Evolutionary conservation across 2,113 vertebrate genomes (phyloP), one percentile per base, ranked within the genome.

Genomic region (Heteronetta atricapilla): DNA sequence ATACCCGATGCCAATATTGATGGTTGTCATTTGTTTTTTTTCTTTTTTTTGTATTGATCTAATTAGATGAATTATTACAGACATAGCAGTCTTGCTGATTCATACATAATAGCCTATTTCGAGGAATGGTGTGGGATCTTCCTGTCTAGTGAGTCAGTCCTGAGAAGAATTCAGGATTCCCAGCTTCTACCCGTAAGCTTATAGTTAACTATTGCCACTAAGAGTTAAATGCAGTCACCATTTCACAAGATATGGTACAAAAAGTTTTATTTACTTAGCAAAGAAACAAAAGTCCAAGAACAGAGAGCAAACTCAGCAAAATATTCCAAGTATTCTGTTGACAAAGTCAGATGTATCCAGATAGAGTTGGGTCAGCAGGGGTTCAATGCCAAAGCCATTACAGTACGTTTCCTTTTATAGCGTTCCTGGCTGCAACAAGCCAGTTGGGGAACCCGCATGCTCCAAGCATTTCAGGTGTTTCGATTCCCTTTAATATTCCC

Each of bases 271-370:
- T 97, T 95, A 77, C 89, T 86, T 89, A 92, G 82, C 84, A 95
- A 95, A 91, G 91, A 91, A 93, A 91, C 59, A 91, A 82, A 94
- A 89, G 23, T 76, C 93, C 90, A 86, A 74, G 89, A 96, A 95
- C 55, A 95, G 94, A 94, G 93, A 94, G 94, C 91, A 97, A 93
- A 92, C 89, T 95, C 96, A 97, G 96, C 93, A 96, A 94, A 97
- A 91, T 94, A 97, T 95, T 97, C 78, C 5, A 96, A 97, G 87
- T 70, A 94, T 97, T 96, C 95, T 94, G 95, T 96, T 95, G 96
- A 97, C 95, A 94, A 80, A 96, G 75, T 92, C 87, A 91, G 94
- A 95, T 91, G 66, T 36, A 91, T 82, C 82, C 75, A 96, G 91
- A 93, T 96, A 96, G 78, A 76, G 70, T 95, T 92, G 79, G 94